Evolutionary conservation across 2,113 vertebrate species (phyloP), one percentile per base, ranked within the genome.

Genomic region (Cromileptes altivelis): DNA sequence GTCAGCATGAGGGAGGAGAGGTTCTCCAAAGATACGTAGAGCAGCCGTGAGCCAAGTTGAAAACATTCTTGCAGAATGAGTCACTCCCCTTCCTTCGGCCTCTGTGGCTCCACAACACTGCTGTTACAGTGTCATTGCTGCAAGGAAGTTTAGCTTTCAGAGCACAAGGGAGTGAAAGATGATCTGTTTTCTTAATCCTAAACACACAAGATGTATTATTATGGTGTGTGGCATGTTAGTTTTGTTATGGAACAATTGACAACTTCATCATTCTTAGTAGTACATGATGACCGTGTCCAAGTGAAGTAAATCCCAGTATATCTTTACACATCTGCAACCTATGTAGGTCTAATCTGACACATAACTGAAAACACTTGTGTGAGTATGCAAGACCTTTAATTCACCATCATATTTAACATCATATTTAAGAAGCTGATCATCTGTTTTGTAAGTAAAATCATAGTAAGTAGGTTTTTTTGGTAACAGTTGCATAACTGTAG

Each of bases 21-120:
- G 53, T 65, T 56, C 70, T 62, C 55, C 45, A 79, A 75, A 84
- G 77, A 82, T 80, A 75, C 0, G 4, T 45, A 69, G 42, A 42
- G 67, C 49, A 62, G 68, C 80, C 13, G 9, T 23, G 6, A 83
- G 83, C 72, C 85, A 80, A 84, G 73, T n/a, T 80, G 70, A 83
- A 86, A 85, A 75, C 81, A 89, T 92, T 93, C 88, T 53, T 94
- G 75, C 50, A 73, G 69, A 86, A 64, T 92, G 91, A 93, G 71
- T 94, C 91, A 89, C 71, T 82, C 65, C n/a, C 58, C 73, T 82
- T 84, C 64, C 73, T 82, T 84, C 64, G 50, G 81, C 64, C 79
- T 80, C 45, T 27, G 25, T 30, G 53, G 85, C 70, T 81, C 68
- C 76, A 79, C 58, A 88, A 70, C 78, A 12, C 52, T 37, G 62